Percentiles rank a stretch among this genome's conserved stretches.
Evolutionary conservation across 1,140 invertebrate species (phyloP).

Genomic region (Phocides pigmalion): DNA sequence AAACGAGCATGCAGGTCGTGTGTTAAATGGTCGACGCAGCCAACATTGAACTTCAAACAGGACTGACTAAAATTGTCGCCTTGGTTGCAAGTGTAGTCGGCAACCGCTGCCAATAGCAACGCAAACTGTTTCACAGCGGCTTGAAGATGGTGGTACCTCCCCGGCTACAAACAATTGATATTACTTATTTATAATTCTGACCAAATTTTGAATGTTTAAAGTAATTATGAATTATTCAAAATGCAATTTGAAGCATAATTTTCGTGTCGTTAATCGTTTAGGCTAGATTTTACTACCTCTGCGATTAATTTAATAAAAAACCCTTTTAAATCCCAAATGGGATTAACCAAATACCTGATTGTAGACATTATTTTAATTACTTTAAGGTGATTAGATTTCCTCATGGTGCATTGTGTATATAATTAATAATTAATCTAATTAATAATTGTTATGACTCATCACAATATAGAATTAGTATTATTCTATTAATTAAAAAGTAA

Average conservation of each 20-base stretch:
- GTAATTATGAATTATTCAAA: not conserved
- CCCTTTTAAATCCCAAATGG: slow-evolving; percentile 52
- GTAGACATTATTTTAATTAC: slow-evolving; percentile 53
- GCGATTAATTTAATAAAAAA: slow-evolving; percentile 54
- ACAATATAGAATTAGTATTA: slow-evolving; percentile 35
- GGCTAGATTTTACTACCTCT: slow-evolving; percentile 68
- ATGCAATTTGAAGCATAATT: slow-evolving; percentile 52
- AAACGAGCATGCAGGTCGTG: too few relatives aligned
- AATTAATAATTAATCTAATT: slow-evolving; percentile 47
- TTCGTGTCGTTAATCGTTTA: slow-evolving; percentile 49
- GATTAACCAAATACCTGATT: slow-evolving; percentile 77
- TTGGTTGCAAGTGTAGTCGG: too few relatives aligned
- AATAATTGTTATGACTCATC: slow-evolving; percentile 38
- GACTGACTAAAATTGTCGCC: too few relatives aligned
- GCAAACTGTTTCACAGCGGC: too few relatives aligned
- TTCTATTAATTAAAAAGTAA: slow-evolving; percentile 43
- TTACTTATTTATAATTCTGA: too few relatives aligned
- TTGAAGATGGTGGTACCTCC: too few relatives aligned
- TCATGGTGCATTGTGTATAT: slow-evolving; percentile 67
- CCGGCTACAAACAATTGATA: too few relatives aligned
- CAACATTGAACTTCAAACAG: too few relatives aligned
- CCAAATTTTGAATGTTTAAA: too few relatives aligned
- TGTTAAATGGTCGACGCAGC: too few relatives aligned
- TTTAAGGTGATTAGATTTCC: slow-evolving; percentile 49
- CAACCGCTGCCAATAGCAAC: too few relatives aligned